These are phyloP conservation scores for Sphaerolaimus hirsutus DNA, from an alignment of 2,888 invertebrate genomes.

Conservation along the genomic window DNA sequence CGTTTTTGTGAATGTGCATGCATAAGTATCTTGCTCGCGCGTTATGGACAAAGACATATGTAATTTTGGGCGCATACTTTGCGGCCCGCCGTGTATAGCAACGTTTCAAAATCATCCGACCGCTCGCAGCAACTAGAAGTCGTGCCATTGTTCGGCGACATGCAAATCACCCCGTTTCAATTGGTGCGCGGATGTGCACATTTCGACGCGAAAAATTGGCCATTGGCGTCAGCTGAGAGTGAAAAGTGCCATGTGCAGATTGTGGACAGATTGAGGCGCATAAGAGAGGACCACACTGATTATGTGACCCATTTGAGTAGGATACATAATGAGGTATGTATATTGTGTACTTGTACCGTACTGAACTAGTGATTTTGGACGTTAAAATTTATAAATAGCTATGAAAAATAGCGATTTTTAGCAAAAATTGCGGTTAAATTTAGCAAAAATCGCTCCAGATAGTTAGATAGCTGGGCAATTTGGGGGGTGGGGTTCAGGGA, in stretches of 20 bases:
- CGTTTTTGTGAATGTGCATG: too few species aligned
- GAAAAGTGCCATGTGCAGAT: slow-evolving; percentile 73
- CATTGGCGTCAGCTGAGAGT: slow-evolving; percentile 50
- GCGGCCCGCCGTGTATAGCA: background rate
- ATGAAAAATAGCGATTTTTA: too few species aligned
- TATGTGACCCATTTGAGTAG: slow-evolving; percentile 82
- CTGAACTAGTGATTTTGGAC: background rate
- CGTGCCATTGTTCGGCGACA: slow-evolving; percentile 85
- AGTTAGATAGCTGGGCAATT: too few species aligned
- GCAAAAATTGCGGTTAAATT: too few species aligned
- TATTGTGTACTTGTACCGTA: background rate
- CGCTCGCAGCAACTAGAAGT: slow-evolving; percentile 53
- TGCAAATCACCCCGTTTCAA: slow-evolving; percentile 96
- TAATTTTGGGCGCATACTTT: too few species aligned
- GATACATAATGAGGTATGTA: slow-evolving; percentile 43
- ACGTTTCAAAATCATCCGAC: too few species aligned
- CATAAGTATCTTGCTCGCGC: too few species aligned
- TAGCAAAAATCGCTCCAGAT: too few species aligned
- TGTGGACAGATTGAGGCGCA: slow-evolving; percentile 69
- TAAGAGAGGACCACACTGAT: slow-evolving; percentile 81
- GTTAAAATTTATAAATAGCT: too few species aligned
- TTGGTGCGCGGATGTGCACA: slow-evolving; percentile 80
- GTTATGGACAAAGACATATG: too few species aligned
- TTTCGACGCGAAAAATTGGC: slow-evolving; percentile 68
- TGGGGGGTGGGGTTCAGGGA: too few species aligned